phyloP scores from a whole-genome alignment of 1,140 invertebrate genomes.

The Temnothorax curvispinosus region DNA sequence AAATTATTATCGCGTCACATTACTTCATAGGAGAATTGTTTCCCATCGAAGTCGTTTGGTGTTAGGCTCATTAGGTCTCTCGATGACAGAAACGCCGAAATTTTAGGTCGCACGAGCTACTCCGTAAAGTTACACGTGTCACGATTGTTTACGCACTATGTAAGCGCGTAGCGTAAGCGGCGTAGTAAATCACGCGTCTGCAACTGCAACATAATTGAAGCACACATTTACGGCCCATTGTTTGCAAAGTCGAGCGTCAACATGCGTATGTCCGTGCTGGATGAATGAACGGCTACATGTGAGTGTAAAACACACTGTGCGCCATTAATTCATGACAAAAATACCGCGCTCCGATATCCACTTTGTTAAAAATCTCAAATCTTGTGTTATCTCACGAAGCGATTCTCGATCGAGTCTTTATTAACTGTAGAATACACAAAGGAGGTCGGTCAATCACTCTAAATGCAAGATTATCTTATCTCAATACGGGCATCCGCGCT shows the following conservation, averaged over 20 bases:
- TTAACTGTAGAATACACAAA: neutral
- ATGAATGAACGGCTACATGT: slow-evolving; percentile 40
- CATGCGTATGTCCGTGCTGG: neutral
- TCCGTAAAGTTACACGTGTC: slow-evolving; percentile 57
- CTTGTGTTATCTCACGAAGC: neutral
- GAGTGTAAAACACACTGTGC: neutral
- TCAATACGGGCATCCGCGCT: neutral
- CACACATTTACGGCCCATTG: slow-evolving; percentile 5
- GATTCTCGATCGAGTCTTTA: neutral
- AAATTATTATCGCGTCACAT: slow-evolving; percentile 10
- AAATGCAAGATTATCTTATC: slow-evolving; percentile 22
- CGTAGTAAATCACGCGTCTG: slow-evolving; percentile 32
- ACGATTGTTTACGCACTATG: slow-evolving; percentile 47
- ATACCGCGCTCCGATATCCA: neutral
- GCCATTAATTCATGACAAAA: neutral
- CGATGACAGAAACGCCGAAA: neutral
- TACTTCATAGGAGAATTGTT: neutral
- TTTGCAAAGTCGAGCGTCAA: slow-evolving; percentile 16
- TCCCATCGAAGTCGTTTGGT: neutral
- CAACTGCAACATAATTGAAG: slow-evolving; percentile 39
- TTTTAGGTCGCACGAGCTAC: slow-evolving; percentile 13
- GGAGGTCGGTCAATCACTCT: slow-evolving; percentile 7
- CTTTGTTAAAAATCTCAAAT: slow-evolving; percentile 1
- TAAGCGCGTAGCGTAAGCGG: slow-evolving; percentile 41
- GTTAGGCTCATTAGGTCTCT: neutral